Conservation (phyloP, 2,113 vertebrate genomes). For the Indicator indicator region DNA sequence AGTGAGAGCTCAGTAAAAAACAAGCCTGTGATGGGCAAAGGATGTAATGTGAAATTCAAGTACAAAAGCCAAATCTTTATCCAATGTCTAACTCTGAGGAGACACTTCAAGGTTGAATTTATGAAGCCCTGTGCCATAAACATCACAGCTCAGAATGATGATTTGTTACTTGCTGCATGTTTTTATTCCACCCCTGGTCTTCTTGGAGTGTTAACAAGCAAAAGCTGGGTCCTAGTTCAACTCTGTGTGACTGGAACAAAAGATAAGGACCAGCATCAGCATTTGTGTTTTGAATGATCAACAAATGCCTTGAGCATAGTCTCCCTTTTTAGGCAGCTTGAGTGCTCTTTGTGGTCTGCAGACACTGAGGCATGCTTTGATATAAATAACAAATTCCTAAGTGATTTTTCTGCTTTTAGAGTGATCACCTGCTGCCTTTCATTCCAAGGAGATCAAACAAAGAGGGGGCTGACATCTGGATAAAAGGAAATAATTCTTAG, state of each 20-base stretch:
- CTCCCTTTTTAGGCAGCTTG: not conserved
- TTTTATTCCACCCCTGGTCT: not conserved
- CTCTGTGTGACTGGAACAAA: not conserved
- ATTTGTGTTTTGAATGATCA: not conserved
- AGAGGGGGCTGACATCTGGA: rapidly evolving
- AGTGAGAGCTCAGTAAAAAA: not conserved
- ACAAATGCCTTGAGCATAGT: not conserved
- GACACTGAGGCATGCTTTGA: not conserved
- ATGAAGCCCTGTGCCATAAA: not conserved
- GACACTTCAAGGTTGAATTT: not conserved
- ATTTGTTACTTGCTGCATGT: not conserved
- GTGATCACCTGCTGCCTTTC: not conserved
- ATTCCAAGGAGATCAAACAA: not conserved
- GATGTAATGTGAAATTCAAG: not conserved
- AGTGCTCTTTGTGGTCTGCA: not conserved
- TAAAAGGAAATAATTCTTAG: not conserved
- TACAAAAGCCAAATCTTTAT: not conserved
- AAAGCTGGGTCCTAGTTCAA: not conserved
- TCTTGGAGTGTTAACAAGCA: not conserved
- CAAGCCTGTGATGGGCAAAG: not conserved
- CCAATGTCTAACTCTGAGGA: not conserved
- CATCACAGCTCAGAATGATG: not conserved
- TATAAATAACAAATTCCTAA: not conserved
- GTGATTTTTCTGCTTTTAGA: not conserved
- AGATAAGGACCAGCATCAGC: not conserved